These are phyloP conservation scores for Apotomis betuletana DNA, from an alignment of 2,888 invertebrate species.

Conservation along the genomic window DNA sequence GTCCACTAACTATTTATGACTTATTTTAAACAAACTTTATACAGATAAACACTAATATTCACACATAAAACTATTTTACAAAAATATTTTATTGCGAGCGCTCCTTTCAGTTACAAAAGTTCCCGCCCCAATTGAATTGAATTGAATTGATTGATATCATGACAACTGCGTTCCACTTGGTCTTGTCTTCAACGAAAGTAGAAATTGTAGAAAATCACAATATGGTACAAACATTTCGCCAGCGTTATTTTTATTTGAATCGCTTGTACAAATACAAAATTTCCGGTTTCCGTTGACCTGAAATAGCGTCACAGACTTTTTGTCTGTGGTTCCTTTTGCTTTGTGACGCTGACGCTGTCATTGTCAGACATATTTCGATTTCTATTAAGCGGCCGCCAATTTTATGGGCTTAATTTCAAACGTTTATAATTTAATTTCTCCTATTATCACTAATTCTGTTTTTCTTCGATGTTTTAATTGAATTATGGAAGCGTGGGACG, in stretches of 20 bases:
- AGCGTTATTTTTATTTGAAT: not conserved
- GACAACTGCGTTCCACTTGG: conserved; percentile 9
- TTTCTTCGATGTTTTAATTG: conserved; percentile 2
- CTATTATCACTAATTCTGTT: not conserved
- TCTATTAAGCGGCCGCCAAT: conserved; percentile 19
- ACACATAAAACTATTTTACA: too few relatives aligned
- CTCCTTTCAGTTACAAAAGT: too few relatives aligned
- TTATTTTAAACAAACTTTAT: too few relatives aligned
- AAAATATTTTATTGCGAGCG: too few relatives aligned
- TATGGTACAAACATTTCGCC: not conserved
- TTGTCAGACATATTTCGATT: conserved; percentile 23
- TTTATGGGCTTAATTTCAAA: not conserved
- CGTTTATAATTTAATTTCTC: not conserved
- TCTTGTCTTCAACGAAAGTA: too few relatives aligned
- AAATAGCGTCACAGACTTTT: conserved; percentile 22
- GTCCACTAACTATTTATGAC: too few relatives aligned
- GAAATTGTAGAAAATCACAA: too few relatives aligned
- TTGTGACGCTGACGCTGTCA: conserved; percentile 19
- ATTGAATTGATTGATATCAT: too few relatives aligned
- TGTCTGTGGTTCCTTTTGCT: conserved; percentile 25
- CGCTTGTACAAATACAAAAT: not conserved
- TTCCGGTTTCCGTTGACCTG: conserved; percentile 24
- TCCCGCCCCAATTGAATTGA: too few relatives aligned
- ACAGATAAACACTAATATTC: too few relatives aligned
- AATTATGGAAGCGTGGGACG: conserved; percentile 26